Base-by-base conservation (phyloP, 2,113 vertebrate genomes). In the Trematomus loennbergii region DNA sequence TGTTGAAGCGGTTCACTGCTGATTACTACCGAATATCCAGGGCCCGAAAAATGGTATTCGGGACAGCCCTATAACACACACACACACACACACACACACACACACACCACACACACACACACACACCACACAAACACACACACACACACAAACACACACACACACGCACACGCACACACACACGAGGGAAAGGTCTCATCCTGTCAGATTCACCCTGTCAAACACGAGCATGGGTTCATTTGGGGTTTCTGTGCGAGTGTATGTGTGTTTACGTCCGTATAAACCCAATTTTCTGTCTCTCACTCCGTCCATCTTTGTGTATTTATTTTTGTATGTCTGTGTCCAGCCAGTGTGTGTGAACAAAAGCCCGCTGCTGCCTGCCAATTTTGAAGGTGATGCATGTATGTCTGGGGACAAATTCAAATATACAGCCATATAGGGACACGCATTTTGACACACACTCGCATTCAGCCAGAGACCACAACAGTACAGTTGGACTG, bases 191-290 rank as follows among this genome's bases (percentile, higher is more conserved):
- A 59, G 33, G 61, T 75, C 65, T 63, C 15, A 40, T 46, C 29
- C 53, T 29, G 18, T 85, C 72, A 80, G 80, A 79, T 46, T 71
- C 79, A 48, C 76, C 29, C 76, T 81, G 66, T 69, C 77, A 78
- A 78, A 25, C 65, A 59, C 40, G 45, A 53, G 20, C 46, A 60
- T 10, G 2, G 22, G 57, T 67, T 78, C 74, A 60, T 4, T 60
- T 36, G 48, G 53, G 40, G 48, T 67, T 72, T 8, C 0, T 40
- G 17, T 46, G 45, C 59, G 20, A 52, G 45, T 48, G 48, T 53
- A 20, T 49, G 54, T 57, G 59, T 3, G 43, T 59, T 5, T 43
- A 0, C 9, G 10, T 63, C 40, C 17, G 48, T 59, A 63, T 48
- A 46, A 59, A 22, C 45, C 40, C 22, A 17, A 43, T 36, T 50